A percentile compares a stretch with the other conserved stretches of the same genome.
Conservation (phyloP, 2,797 vertebrate genomes). For the Channallabes apus region DNA sequence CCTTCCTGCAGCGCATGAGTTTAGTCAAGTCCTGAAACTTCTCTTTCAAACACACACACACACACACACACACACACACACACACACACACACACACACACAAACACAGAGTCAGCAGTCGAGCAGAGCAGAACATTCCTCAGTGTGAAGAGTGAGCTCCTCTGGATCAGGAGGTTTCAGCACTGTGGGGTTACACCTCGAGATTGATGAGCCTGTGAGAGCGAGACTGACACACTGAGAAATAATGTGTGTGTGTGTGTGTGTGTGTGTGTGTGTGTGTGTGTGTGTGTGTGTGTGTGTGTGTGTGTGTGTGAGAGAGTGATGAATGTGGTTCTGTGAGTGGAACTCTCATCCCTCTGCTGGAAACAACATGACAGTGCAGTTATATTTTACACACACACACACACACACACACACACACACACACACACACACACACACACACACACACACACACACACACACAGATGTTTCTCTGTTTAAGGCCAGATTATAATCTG, state of each 20-base stretch:
- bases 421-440: neutral
- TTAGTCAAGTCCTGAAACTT: neutral
- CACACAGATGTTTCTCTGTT: neutral
- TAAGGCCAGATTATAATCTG: neutral
- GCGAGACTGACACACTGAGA: neutral
- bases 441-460: conserved; percentile 1
- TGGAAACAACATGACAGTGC: conserved; percentile 69
- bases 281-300: conserved; percentile 13
- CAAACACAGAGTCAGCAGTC: conserved; percentile 10
- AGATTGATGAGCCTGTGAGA: conserved; percentile 21
- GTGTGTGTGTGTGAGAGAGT: neutral
- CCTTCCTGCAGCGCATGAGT: neutral
- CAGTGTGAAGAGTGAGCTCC: neutral
- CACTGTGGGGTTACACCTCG: conserved; percentile 10
- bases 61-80: too few relatives aligned
- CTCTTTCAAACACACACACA: neutral
- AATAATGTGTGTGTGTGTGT: conserved; percentile 8
- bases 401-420: neutral
- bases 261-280: neutral
- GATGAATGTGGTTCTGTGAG: conserved; percentile 34
- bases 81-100: neutral
- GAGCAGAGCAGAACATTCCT: conserved; percentile 1
- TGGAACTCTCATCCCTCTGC: conserved; percentile 67
- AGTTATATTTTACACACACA: conserved; percentile 40
- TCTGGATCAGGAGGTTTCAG: conserved; percentile 21